Evolutionary conservation across 2,113 vertebrate species (phyloP).

Genomic region (Psittacula cyanocephala): DNA sequence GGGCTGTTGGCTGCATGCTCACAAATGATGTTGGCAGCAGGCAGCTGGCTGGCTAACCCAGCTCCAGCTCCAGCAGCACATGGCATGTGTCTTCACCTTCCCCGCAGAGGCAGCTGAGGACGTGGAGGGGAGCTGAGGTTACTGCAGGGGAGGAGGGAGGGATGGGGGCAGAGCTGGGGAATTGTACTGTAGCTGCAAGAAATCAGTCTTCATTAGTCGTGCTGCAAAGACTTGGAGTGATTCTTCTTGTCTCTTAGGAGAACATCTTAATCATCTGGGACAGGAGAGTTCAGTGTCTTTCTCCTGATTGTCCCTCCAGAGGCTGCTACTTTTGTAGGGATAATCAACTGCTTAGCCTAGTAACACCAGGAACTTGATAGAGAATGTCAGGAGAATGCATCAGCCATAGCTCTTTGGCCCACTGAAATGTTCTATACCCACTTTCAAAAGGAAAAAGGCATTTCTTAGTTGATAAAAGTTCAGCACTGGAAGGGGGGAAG

Average conservation of each 20-base stretch:
- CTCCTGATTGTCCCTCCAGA: background rate
- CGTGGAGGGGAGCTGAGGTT: background rate
- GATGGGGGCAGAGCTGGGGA: background rate
- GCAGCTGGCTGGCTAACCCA: background rate
- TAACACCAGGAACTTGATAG: background rate
- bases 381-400: background rate
- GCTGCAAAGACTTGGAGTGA: background rate
- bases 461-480: background rate
- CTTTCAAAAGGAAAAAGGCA: background rate
- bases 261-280: constrained; percentile 37
- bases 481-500: background rate
- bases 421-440: background rate
- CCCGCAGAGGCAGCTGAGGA: constrained; percentile 21
- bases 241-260: constrained; percentile 14
- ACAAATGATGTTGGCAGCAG: accelerated
- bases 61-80: background rate
- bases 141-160: background rate
- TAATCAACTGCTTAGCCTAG: background rate
- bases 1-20: background rate
- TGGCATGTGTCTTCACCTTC: background rate
- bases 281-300: background rate
- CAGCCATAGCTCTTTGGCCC: background rate
- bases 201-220: constrained; percentile 39
- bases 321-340: background rate
- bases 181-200: background rate